These are phyloP conservation scores for Onychostoma macrolepis DNA, from an alignment of 2,113 vertebrate genomes.

Conservation along the genomic window DNA sequence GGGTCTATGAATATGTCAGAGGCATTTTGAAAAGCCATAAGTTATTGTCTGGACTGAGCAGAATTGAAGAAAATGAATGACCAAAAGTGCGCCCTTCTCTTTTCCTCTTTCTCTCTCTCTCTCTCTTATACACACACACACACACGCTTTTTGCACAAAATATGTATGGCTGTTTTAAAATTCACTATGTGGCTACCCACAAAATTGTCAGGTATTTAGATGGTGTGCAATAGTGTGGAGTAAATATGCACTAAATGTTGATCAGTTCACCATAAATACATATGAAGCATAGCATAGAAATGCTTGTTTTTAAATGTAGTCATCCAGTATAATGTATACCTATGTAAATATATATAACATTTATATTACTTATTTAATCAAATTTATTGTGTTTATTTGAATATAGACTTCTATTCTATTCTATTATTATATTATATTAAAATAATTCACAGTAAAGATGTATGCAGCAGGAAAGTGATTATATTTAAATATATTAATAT, in stretches of 20 bases:
- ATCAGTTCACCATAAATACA: background rate
- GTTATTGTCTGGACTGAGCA: conserved; percentile 56
- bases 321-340: background rate
- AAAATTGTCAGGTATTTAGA: background rate
- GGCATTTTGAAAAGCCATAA: conserved; percentile 65
- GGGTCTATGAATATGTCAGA: conserved; percentile 57
- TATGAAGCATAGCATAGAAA: background rate
- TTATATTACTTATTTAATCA: background rate
- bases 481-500: background rate
- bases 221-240: background rate
- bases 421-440: background rate
- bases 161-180: background rate
- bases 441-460: background rate
- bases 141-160: background rate
- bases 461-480: background rate
- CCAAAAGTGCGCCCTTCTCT: conserved; percentile 39
- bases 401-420: background rate
- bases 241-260: conserved; percentile 4
- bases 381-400: background rate
- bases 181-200: background rate
- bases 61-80: conserved; percentile 59
- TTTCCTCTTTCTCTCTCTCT: background rate
- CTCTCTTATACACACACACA: background rate
- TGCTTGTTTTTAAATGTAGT: background rate
- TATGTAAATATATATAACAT: background rate